Evolutionary conservation across 2,888 invertebrate genomes (phyloP), one percentile per base, ranked within the genome.

Genomic region (Drosophila falleni): DNA sequence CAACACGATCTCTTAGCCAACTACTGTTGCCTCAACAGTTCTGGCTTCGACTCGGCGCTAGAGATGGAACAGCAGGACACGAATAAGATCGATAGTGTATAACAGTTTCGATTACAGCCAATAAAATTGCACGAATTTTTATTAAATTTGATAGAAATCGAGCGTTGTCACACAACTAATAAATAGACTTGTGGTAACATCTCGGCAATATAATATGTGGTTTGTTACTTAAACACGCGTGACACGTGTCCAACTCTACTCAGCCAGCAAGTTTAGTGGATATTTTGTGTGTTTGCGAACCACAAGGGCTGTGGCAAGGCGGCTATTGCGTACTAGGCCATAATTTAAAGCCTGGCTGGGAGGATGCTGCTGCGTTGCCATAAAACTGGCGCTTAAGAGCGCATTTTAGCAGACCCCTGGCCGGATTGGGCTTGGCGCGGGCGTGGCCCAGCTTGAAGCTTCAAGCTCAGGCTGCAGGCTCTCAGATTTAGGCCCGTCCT

Each of bases 361-460:
- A 75, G 64, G 61, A 44, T 73, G 69, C 63, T 71, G 69, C 61
- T 44, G 67, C 53, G 58, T 56, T 64, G 78, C 74, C 62, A 81
- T 81, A 79, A 85, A 85, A 85, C 80, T 87, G 85, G 89, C 88
- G 89, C 85, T 85, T 89, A 89, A 85, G 66, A 73, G 85, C 73
- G 51, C 85, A 66, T 73, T 81, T 71, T 71, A 81, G 67, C 67
- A 75, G 78, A 78, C 79, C 79, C 76, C 60, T 69, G 81, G 79
- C 85, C 89, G 89, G 80, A 89, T 85, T 89, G 89, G 83, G 89
- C 89, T 83, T 89, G 89, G 87, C 87, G 85, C 80, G 80, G 84
- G 84, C 89, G 84, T 89, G 89, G 73, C 85, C 15, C 53, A 42
- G 70, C 53, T 37, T 51, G 59, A 61, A 47, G 70, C 53, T 37